Evolutionary conservation across 1,140 invertebrate species (phyloP).

Genomic region (Aphaenogaster ashmeadi): DNA sequence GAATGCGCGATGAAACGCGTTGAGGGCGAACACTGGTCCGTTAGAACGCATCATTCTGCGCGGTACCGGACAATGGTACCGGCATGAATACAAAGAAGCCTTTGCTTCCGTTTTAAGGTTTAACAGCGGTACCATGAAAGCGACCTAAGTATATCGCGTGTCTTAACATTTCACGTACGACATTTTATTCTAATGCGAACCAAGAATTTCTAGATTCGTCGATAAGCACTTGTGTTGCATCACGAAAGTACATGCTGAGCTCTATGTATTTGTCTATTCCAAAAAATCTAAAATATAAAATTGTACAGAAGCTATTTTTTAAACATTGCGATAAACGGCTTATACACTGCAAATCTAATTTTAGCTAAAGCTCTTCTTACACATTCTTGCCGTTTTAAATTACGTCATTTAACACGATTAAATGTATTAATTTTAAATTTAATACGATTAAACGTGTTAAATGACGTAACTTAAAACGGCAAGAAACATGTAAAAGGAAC

Average conservation of each 20-base stretch:
- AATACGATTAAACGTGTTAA: too few relatives aligned
- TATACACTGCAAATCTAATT: neutral
- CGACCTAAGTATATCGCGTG: conserved; percentile 1
- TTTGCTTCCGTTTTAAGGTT: conserved; percentile 54
- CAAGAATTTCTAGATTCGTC: neutral
- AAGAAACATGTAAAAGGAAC: too few relatives aligned
- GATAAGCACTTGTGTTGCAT: neutral
- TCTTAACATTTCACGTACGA: neutral
- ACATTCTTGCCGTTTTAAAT: too few relatives aligned
- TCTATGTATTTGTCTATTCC: neutral
- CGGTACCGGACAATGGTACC: conserved; percentile 53
- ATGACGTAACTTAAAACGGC: too few relatives aligned
- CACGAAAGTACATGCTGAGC: neutral
- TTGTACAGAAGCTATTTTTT: neutral
- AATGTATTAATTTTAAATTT: too few relatives aligned
- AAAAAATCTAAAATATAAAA: neutral
- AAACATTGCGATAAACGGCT: neutral
- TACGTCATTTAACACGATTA: too few relatives aligned
- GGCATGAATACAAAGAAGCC: conserved; percentile 46
- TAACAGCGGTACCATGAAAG: conserved; percentile 16
- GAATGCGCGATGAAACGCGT: conserved; percentile 39
- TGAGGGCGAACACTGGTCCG: conserved; percentile 31
- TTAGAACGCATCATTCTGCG: conserved; percentile 47
- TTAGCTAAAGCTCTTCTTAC: too few relatives aligned
- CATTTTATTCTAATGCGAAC: neutral